Evolutionary conservation across 2,888 invertebrate genomes (phyloP).

Genomic region (Lasius platythorax): DNA sequence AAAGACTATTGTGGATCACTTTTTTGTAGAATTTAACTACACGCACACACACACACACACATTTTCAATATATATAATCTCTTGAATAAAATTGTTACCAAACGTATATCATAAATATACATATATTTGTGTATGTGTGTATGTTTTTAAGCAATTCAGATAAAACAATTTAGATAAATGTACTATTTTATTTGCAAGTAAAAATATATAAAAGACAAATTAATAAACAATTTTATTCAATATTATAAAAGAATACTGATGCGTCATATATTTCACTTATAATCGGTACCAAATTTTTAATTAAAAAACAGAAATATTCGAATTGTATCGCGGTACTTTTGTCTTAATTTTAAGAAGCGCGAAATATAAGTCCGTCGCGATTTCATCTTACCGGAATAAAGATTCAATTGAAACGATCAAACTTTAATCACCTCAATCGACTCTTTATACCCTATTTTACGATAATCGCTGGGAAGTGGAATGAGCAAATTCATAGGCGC

Average conservation of each 20-base stretch:
- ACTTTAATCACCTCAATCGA: slow-evolving; percentile 22
- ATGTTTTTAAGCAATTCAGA: background rate
- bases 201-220: background rate
- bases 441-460: background rate
- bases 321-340: background rate
- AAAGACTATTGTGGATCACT: background rate
- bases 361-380: background rate
- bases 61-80: background rate
- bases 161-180: background rate
- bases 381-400: slow-evolving; percentile 3
- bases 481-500: background rate
- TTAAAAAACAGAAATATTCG: background rate
- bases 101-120: background rate
- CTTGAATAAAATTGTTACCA: background rate
- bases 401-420: slow-evolving; percentile 9
- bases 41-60: background rate
- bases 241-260: background rate
- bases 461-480: background rate
- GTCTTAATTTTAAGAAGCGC: background rate
- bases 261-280: background rate
- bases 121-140: background rate
- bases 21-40: background rate
- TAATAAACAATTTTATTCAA: background rate
- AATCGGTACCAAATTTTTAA: background rate
- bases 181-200: background rate